A percentile compares a stretch with the other conserved stretches of the same genome.
Conservation (phyloP, 2,888 invertebrate species). For the Malthinus seriepunctatus region DNA sequence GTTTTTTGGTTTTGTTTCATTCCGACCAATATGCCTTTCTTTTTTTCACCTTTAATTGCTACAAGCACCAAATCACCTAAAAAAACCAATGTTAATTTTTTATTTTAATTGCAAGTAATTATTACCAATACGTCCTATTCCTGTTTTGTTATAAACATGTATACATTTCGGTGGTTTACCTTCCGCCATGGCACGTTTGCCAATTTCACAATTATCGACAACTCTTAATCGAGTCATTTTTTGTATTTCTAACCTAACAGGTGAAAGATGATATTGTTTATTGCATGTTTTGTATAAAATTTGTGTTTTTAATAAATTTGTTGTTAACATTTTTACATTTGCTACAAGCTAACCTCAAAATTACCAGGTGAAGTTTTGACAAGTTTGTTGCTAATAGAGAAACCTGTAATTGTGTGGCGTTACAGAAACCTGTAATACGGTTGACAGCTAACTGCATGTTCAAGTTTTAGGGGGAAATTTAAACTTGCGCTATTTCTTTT, state of each 20-base stretch:
- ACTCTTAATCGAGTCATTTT: constrained; percentile 81
- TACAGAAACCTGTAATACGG: neutral
- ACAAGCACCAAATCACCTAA: constrained; percentile 86
- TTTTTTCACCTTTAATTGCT: constrained; percentile 94
- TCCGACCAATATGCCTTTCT: constrained; percentile 89
- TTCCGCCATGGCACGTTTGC: constrained; percentile 91
- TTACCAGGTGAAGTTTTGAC: neutral
- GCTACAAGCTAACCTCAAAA: neutral
- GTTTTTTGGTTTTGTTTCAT: constrained; percentile 79
- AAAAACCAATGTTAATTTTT: constrained; percentile 12
- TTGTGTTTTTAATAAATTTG: neutral
- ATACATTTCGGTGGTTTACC: constrained; percentile 93
- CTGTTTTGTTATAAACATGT: constrained; percentile 87
- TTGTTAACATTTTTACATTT: neutral
- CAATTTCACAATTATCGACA: constrained; percentile 96
- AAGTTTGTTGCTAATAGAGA: no score
- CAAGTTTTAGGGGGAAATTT: neutral
- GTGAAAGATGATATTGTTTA: constrained; percentile 61
- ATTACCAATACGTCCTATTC: constrained; percentile 64
- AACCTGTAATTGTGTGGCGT: neutral
- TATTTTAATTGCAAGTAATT: neutral
- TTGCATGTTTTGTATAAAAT: neutral
- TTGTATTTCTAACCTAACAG: constrained; percentile 66
- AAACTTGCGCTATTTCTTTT: neutral
- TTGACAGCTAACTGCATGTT: neutral